Base-by-base conservation (phyloP, 23 tunicate genomes). In the Halocynthia aurantium region DNA sequence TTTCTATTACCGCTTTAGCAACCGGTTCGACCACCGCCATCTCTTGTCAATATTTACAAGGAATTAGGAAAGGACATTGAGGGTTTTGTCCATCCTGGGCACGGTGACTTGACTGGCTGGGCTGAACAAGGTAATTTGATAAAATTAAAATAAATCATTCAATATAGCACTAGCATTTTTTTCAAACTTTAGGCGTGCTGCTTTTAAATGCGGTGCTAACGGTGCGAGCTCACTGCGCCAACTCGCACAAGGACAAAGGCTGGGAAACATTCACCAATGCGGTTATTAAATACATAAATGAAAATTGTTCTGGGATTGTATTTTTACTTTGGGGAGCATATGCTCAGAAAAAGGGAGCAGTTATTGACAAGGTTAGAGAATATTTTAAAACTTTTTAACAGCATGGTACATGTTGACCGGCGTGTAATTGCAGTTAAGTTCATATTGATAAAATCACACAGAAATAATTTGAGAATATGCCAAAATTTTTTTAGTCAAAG, bases 241-340 rank as follows among this genome's bases (percentile, higher is more conserved):
- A 96, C 71, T 96, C 99, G 12, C 99, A 96, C 77, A 89, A 96
- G 73, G 88, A 96, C 72, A 89, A 85, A 75, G 99, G 99, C 12
- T 96, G 99, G 99, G 99, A 96, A 67, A 76, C 72, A 61, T 85
- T 96, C 18, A 96, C 93, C 9, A 93, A 96, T 77, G 93, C 93
- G 6, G 89, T 91, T 57, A 90, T 96, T 5, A 69, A 81, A 11
- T 86, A 78, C 61, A 22, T 96, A 65, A 85, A 76, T 71, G 53
- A n/a, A 11, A 83, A 85, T 55, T 75, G 90, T 22, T 19, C n/a
- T 20, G 83, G 84, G 6, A 84, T 96, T 75, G 99, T 89, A n/a
- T 96, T 96, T 53, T 62, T 96, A 76, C 75, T 96, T 57, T 96
- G 99, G 99, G 99, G 99, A 5, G 62, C 82, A 7, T 85, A 85